Base-by-base conservation (phyloP, 2,797 vertebrate genomes). In the Argentina silus region DNA sequence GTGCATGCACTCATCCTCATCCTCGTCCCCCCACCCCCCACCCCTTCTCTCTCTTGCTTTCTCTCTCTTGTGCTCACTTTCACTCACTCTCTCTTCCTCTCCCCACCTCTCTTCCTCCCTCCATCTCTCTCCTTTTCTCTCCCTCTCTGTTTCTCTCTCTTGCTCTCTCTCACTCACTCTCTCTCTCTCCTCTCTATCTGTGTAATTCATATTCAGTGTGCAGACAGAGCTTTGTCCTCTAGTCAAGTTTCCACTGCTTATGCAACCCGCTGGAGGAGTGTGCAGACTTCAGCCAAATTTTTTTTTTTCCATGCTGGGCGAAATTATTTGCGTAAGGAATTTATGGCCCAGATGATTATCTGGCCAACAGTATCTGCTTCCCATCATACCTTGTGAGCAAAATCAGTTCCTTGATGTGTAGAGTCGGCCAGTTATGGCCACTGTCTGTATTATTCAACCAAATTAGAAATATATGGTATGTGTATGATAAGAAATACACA, bases 181-280 rank as follows among this genome's bases (percentile, higher is more conserved):
- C 42, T 12, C 19, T 45, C 11, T 9, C 42, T 42, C 44, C 27
- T 17, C 74, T 83, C 79, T 85, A 84, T 84, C 78, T 61, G 80
- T 81, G 81, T 72, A 81, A 83, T 91, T 77, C 55, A 84, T 84
- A 89, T 90, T 89, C 85, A 78, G 81, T 84, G 83, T 81, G 75
- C 83, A 86, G 79, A 83, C 88, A 81, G 82, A 87, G 90, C 82
- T 89, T 87, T 91, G 87, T 92, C 90, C 86, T 90, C 81, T 59
- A 77, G 88, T 91, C 82, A 91, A 90, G 89, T 93, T 94, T 94
- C 91, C 91, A 92, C 76, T 88, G 85, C 89, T 91, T 92, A 92
- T 89, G 87, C 87, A 93, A 92, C 83, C 84, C 81, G 78, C 81
- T 90, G 85, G 85, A 81, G 78, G 83, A 85, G 84, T 85, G 70